Percentiles rank a stretch among this genome's conserved stretches.
Conservation (phyloP, 92 coral and sea anemone species). For the Bergia puertoricense region DNA sequence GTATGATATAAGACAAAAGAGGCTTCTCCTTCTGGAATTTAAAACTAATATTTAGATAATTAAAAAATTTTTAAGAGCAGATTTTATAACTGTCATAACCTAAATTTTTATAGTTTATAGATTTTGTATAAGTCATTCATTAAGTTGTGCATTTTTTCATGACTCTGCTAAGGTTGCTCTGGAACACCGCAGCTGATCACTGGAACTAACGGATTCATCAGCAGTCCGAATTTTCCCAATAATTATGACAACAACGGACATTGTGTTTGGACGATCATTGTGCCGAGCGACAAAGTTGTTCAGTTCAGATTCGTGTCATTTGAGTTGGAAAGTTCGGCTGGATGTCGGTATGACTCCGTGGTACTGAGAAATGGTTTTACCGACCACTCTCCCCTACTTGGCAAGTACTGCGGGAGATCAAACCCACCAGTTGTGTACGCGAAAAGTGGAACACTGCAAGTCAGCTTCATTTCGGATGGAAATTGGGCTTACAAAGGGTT, state of each 20-base stretch:
- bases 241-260: constrained; percentile 29
- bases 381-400: background rate
- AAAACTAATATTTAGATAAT: too few species aligned
- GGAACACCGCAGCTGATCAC: background rate
- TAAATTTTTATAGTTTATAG: too few species aligned
- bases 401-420: background rate
- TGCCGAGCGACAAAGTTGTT: constrained; percentile 33
- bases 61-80: too few species aligned
- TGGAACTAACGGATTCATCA: background rate
- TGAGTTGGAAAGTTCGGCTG: background rate
- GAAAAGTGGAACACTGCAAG: background rate
- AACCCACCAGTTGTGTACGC: background rate
- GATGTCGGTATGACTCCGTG: background rate
- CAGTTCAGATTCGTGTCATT: background rate
- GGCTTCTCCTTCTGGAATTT: too few species aligned
- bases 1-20: too few species aligned
- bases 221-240: constrained; percentile 43
- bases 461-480: background rate
- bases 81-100: too few species aligned
- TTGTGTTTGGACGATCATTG: constrained; percentile 45
- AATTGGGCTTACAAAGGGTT: background rate
- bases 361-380: background rate
- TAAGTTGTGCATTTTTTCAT: too few species aligned
- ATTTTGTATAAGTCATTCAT: too few species aligned
- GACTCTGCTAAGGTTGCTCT: too few species aligned